Evolutionary conservation across 2,113 vertebrate species (phyloP), one percentile per base, ranked within the genome.

Genomic region (Bufo gargarizans): DNA sequence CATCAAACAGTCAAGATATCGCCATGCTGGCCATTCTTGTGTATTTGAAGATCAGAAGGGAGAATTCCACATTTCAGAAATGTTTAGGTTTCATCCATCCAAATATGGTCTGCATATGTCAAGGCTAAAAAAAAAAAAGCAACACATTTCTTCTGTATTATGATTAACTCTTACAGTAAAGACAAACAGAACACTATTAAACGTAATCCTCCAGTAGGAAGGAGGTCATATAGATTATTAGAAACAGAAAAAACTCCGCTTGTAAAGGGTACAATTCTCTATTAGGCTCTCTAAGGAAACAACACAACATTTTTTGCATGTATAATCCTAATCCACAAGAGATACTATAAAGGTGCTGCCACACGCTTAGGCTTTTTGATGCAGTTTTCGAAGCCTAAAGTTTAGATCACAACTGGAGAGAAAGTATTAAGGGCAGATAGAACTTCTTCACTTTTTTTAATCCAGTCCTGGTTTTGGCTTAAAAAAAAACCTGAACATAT

Each of bases 1-100:
- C 87, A 88, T 88, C 87, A 88, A 84, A 83, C 87, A 77, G 80
- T 22, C 22, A 74, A 33, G 67, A 74, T 50, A 55, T 58, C 55
- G 69, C 56, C 72, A 76, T 84, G 13, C 20, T 47, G 50, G 81
- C 22, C 61, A 56, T 63, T 84, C 87, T 88, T 8, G 56, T 55
- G 80, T 77, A 77, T 84, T 77, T 83, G 59, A 77, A 77, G 87
- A 88, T 88, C 81, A 88, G 81, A 84, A 58, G 59, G 43, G 4
- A 80, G 86, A 82, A 79, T 69, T 82, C 67, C 86, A 76, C 79
- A n/a, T 76, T 88, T 88, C 56, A 74, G 74, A 88, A 74, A 88
- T 88, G 71, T 84, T 88, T 88, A 65, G 87, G 53, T 83, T 77
- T 83, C 47, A n/a, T 19, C 45, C 74, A 14, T 55, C 80, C 56